Evolutionary conservation across 2,797 vertebrate species (phyloP), one percentile per base, ranked within the genome.

Genomic region (Alcedo quadribrachys): DNA sequence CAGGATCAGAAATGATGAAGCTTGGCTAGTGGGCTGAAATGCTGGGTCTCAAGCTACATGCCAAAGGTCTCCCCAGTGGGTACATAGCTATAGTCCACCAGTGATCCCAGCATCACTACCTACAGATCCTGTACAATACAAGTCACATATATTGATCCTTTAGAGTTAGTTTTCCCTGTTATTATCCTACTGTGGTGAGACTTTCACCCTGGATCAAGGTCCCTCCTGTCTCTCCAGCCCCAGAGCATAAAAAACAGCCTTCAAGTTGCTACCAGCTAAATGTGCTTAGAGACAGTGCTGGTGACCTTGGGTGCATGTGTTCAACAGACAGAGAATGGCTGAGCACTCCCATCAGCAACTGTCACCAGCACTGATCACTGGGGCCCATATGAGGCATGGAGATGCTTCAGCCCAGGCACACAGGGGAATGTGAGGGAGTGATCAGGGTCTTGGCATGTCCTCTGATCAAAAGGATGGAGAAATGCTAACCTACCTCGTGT

Each of bases 371-470:
- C 42, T 37, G 73, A 33, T 32, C 33, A 18, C 25, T 60, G n/a
- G 5, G 28, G 24, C 28, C 7, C 1, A 1, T n/a, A 60, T 0
- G 2, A 58, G 50, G 8, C 7, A 11, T 11, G 32, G 21, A 79
- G 8, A 28, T 90, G 13, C 62, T 60, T 46, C 28, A 55, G 9
- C 35, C 21, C 2, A 3, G 19, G 8, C n/a, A 54, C 6, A 11
- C 28, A n/a, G 8, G 12, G 21, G 28, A 5, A 14, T 0, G 0
- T 17, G 53, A 43, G 6, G 19, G 21, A 35, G 48, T 22, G 14
- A 65, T 28, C 46, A 57, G 33, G 30, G 14, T 15, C 18, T 69
- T 69, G 37, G 32, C 35, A 46, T 24, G 15, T 73, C 57, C 17
- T 46, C 43, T 79, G 33, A 86, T 16, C 11, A 43, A 82, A 48